Evolutionary conservation across 2,797 vertebrate genomes (phyloP), one percentile per base, ranked within the genome.

Genomic region (Cichlasoma orientale): DNA sequence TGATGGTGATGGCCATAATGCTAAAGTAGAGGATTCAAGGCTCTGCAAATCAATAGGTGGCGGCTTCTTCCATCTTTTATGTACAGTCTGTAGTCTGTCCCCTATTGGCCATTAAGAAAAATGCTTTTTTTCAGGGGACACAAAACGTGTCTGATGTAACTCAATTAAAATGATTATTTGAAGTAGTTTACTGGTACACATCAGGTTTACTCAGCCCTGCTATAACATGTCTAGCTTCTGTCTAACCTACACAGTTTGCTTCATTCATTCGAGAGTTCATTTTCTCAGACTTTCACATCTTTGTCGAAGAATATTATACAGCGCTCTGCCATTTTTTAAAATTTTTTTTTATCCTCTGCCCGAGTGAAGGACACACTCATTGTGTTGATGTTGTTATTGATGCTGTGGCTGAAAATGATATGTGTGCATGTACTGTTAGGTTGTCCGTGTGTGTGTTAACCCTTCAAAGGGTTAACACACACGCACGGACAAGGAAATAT

Each of bases 361-460:
- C 52, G 2, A 13, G 75, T 4, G 78, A 92, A 90, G 90, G 91
- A 90, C 86, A 88, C 27, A 7, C 61, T 92, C 85, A 90, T 93
- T 89, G 88, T 87, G 69, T 29, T 74, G 78, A 83, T 55, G 72
- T 82, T 81, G 85, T 70, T 88, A 85, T 74, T 83, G 81, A 86
- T 88, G 75, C 73, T 27, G 41, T 36, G 56, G 47, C 58, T 80
- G 79, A 56, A 41, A 19, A 56, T 33, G 21, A 21, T 33, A 76
- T 44, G 59, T 70, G 50, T 61, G 29, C 54, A 44, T 56, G 44
- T 31, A 25, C 14, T 53, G 1, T 2, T 9, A 52, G 70, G 56
- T 27, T 56, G 14, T 74, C 14, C 23, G 1, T 50, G 19, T 72
- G 31, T 75, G 14, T 72, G 21, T 47, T 12, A 41, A 31, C 31